phyloP scores from a whole-genome alignment of 1,140 invertebrate genomes.

The Sycobia sp. region DNA sequence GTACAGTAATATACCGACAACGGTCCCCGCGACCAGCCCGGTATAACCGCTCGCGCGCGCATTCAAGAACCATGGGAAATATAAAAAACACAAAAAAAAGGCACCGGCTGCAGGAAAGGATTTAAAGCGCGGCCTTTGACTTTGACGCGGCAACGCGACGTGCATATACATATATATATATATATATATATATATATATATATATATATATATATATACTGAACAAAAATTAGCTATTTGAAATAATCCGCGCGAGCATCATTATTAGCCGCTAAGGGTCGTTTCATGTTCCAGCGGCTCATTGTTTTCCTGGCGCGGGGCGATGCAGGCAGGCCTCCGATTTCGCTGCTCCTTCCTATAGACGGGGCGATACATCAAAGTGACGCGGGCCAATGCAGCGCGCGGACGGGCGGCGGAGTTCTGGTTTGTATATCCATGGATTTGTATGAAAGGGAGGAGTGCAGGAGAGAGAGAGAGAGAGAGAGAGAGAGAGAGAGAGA shows the following conservation, averaged over 20 bases:
- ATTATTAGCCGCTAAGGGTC: slow-evolving; percentile 60
- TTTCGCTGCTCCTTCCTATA: slow-evolving; percentile 44
- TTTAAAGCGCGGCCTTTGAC: slow-evolving; percentile 56
- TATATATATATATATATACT: too few species aligned
- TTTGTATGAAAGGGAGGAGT: too few species aligned
- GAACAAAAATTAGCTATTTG: slow-evolving; percentile 61
- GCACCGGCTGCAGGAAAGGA: too few species aligned
- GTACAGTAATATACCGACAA: too few species aligned
- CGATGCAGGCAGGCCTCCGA: too few species aligned
- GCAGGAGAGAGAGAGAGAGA: slow-evolving; percentile 40
- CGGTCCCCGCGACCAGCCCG: not conserved
- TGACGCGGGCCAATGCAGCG: too few species aligned
- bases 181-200: too few species aligned
- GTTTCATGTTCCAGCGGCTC: slow-evolving; percentile 59
- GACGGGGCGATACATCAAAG: slow-evolving; percentile 60
- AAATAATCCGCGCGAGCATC: slow-evolving; percentile 61
- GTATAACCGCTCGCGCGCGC: not conserved
- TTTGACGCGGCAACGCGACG: slow-evolving; percentile 43
- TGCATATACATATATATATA: too few species aligned
- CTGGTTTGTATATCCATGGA: too few species aligned
- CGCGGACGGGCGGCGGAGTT: too few species aligned
- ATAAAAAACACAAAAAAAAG: too few species aligned
- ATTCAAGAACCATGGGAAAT: too few species aligned
- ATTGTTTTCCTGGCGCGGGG: slow-evolving; percentile 58
- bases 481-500: slow-evolving; percentile 24